Conservation (phyloP, 2,113 vertebrate genomes). For the Seriola dumerili region DNA sequence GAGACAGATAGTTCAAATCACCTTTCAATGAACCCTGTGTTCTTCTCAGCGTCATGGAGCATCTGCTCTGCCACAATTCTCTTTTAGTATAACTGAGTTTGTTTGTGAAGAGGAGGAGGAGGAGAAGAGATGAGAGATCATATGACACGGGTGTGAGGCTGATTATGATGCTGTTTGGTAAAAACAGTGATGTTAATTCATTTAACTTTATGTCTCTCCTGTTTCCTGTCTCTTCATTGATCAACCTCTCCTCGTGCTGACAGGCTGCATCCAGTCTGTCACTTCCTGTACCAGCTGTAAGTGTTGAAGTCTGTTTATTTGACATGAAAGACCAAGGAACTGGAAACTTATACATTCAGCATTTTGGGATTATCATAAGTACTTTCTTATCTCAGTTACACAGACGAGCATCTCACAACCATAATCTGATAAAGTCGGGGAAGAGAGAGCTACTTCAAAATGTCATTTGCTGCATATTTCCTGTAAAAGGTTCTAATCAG, state of each 20-base stretch:
- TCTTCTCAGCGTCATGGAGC: neutral
- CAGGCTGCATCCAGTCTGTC: slow-evolving; percentile 10
- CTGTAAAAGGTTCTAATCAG: slow-evolving; percentile 1
- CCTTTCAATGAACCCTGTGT: slow-evolving; percentile 2
- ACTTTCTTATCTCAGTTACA: neutral
- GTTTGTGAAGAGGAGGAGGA: neutral
- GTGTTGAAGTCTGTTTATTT: neutral
- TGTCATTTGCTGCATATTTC: slow-evolving; percentile 10
- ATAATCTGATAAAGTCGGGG: slow-evolving; percentile 6
- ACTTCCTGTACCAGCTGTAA: neutral
- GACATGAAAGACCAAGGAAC: neutral
- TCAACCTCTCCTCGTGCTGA: neutral
- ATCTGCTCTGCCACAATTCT: neutral
- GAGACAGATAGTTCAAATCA: slow-evolving; percentile 15
- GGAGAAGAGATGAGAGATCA: neutral
- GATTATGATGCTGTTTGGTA: neutral
- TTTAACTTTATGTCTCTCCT: neutral
- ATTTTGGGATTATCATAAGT: neutral
- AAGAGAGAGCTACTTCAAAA: neutral
- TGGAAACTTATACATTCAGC: neutral
- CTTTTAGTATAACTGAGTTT: neutral
- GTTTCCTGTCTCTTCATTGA: slow-evolving; percentile 10
- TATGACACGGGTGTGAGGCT: slow-evolving; percentile 17
- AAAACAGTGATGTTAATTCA: neutral
- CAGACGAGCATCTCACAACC: neutral